Evolutionary conservation across 2,888 invertebrate species (phyloP), one percentile per base, ranked within the genome.

Genomic region (Corythucha ciliata): DNA sequence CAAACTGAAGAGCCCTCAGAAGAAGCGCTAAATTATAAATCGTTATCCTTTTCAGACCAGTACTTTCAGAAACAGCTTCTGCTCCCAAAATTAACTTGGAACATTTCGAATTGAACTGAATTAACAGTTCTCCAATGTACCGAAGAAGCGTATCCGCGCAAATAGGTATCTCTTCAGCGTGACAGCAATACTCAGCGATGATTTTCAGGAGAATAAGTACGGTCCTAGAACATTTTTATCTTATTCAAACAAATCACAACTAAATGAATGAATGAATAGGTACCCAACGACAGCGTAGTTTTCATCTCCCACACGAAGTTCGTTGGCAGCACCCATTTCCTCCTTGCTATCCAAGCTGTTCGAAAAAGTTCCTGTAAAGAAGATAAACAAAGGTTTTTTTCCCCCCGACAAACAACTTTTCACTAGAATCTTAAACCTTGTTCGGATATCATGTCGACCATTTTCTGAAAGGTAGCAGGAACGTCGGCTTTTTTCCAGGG

Each of bases 11-110:
- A 25, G 88, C 87, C 61, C 90, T 74, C 12, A 86, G 85, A 0
- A 88, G 84, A 58, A 91, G 70, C 8, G 88, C 93, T 62, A 98
- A 74, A 71, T 96, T 94, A 27, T 88, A 87, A 62, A 90, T 93
- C 4, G 94, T 92, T 58, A 94, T 94, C 22, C 90, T 92, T 70
- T 90, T 90, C 48, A 91, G 71, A 4, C 96, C 96, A 29, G 93
- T 93, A 57, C 91, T 83, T 64, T 90, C 86, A 16, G 63, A 62
- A 65, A 97, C 78, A 5, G 98, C 97, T 36, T 96, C 96, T 33
- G 96, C 97, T 36, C 96, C 97, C 49, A 98, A 74, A 48, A 98
- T 89, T 61, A 98, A 74, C 68, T 96, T 94, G 69, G 91, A 94
- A 62, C 85, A 84, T 53, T 85, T 76, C 4, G 88, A 88, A 70